A percentile compares a stretch with the other conserved stretches of the same genome.
Conservation (phyloP, 2,797 vertebrate species). For the Champsocephalus esox region DNA sequence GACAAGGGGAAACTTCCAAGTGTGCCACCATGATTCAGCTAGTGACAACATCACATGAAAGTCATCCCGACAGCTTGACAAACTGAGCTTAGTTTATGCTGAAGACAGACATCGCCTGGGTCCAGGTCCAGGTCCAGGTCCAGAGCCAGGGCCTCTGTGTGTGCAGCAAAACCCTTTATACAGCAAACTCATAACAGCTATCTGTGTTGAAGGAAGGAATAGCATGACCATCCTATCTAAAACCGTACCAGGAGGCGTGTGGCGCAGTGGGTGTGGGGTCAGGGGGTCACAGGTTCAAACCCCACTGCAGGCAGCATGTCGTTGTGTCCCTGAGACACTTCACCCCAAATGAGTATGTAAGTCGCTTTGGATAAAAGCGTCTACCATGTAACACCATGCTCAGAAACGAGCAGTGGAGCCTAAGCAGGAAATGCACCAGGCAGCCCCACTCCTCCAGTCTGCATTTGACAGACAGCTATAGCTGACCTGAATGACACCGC, state of each 20-base stretch:
- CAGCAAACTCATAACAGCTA: not conserved
- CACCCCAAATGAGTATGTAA: too few relatives aligned
- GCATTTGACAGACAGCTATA: constrained; percentile 20
- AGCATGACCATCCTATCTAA: not conserved
- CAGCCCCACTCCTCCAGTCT: not conserved
- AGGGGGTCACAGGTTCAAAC: too few relatives aligned
- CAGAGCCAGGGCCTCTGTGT: not conserved
- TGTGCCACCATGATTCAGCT: not conserved
- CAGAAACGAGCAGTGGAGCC: not conserved
- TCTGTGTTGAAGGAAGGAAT: not conserved
- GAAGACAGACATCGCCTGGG: not conserved
- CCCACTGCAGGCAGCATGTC: too few relatives aligned
- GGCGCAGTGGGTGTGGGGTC: too few relatives aligned
- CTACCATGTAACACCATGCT: not conserved
- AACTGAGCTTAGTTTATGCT: not conserved
- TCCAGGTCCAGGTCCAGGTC: not conserved
- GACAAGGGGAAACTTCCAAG: not conserved
- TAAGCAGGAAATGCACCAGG: constrained; percentile 4
- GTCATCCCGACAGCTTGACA: not conserved
- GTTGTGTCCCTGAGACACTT: too few relatives aligned
- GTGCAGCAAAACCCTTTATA: not conserved
- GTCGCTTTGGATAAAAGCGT: too few relatives aligned
- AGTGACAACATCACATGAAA: constrained; percentile 1
- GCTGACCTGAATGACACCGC: constrained; percentile 1
- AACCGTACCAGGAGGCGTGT: not conserved